Base-by-base conservation (phyloP, 2,797 vertebrate species). In the Xiphorhynchus erythropygius region DNA sequence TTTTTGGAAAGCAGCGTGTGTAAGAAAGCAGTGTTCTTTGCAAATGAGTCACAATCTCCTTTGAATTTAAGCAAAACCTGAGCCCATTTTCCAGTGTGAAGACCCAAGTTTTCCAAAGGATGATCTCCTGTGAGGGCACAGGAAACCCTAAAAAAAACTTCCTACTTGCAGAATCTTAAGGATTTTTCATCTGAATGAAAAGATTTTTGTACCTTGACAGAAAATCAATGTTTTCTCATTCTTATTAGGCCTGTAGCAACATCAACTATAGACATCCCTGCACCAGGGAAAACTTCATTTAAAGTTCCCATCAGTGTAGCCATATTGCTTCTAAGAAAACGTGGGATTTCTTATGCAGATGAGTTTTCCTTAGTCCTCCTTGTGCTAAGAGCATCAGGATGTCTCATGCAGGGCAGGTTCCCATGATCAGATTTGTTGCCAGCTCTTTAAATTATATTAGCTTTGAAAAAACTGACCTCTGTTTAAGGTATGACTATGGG, bases 151-250 rank as follows among this genome's bases (percentile, higher is more conserved):
- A 39, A 21, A 57, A 64, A 75, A 90, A 60, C 47, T 83, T 28
- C 1, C 19, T 83, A 4, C 68, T 83, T 82, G 47, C 71, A 75
- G 46, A 35, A 69, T 81, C 71, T 41, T 52, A 47, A 74, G 81
- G 86, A 44, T 67, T 91, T 93, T 95, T 90, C 55, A 62, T 49
- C 56, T 55, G 78, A n/a, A 50, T 84, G 78, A 71, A 59, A 80
- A 85, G 71, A 74, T 65, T 89, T 89, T 64, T 83, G 78, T 89
- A 62, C 50, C 84, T 68, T 93, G 94, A 65, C 89, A 86, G 95
- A 82, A 95, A 96, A 93, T 96, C 84, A 83, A 78, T 93, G 64
- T 37, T 71, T 87, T 83, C 79, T 87, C 82, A 52, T 85, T 93
- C 94, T 93, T 78, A 55, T 80, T 89, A 87, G 71, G 42, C 37